A percentile compares a stretch with the other conserved stretches of the same genome.
Conservation (phyloP, 2,888 invertebrate species). For the Vanessa cardui region DNA sequence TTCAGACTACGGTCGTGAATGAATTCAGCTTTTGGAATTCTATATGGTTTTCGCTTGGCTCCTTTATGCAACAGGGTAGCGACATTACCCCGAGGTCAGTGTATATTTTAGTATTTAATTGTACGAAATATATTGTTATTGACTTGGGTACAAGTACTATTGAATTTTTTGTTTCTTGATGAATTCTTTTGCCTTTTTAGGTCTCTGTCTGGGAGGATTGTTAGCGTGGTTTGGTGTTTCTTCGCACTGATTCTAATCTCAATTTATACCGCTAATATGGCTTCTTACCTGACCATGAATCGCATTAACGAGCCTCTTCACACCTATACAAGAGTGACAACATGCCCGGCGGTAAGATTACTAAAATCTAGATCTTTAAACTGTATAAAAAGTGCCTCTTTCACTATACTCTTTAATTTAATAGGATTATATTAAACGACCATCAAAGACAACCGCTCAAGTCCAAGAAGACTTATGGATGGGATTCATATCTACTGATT, state of each 20-base stretch:
- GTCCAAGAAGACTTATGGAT: conserved; percentile 57
- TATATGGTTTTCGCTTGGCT: conserved; percentile 98
- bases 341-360: conserved; percentile 64
- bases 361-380: neutral
- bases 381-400: neutral
- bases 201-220: conserved; percentile 94
- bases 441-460: neutral
- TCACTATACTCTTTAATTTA: neutral
- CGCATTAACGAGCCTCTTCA: conserved; percentile 96
- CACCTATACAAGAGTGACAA: conserved; percentile 58
- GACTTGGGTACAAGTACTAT: neutral
- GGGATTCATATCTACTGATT: conserved; percentile 49
- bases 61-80: conserved; percentile 99
- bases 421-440: conserved; percentile 18
- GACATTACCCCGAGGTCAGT: conserved; percentile 96
- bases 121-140: neutral
- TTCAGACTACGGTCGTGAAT: conserved; percentile 88
- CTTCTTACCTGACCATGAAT: conserved; percentile 97
- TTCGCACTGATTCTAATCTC: conserved; percentile 97
- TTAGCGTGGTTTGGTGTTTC: conserved; percentile 99
- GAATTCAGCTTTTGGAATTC: conserved; percentile 98
- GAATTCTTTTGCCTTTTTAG: conserved; percentile 58
- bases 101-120: conserved; percentile 45
- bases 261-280: conserved; percentile 98
- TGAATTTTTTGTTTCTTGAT: neutral